phyloP scores from a whole-genome alignment of 2,113 vertebrate species.

The Proterorhinus semilunaris region DNA sequence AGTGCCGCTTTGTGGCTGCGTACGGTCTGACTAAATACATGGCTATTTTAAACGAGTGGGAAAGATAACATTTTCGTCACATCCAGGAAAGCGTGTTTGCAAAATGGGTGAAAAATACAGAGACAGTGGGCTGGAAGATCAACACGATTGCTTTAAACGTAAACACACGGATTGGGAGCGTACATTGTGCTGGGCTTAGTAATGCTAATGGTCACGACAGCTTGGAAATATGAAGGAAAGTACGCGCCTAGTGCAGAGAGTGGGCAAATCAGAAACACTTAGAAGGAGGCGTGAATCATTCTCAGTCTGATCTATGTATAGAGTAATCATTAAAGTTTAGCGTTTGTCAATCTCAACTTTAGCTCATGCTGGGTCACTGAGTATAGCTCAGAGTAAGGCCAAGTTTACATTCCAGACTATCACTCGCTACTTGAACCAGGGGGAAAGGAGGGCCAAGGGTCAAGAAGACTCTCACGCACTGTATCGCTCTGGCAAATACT shows the following conservation, averaged over 20 bases:
- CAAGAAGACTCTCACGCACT: slow-evolving; percentile 60
- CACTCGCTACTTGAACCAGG: slow-evolving; percentile 64
- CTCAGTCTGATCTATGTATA: slow-evolving; percentile 1
- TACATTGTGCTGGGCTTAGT: slow-evolving; percentile 20
- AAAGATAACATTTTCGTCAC: slow-evolving; percentile 52
- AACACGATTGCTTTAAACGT: not conserved
- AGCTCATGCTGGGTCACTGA: not conserved
- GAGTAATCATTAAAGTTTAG: slow-evolving; percentile 2
- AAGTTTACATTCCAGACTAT: slow-evolving; percentile 69
- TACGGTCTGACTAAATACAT: slow-evolving; percentile 34
- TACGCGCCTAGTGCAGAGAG: not conserved
- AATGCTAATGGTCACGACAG: slow-evolving; percentile 17
- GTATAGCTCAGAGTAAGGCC: not conserved
- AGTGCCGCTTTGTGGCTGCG: slow-evolving; percentile 30
- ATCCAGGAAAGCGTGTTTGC: slow-evolving; percentile 42
- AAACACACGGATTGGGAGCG: slow-evolving; percentile 9
- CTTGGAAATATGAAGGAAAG: slow-evolving; percentile 6
- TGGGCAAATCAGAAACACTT: not conserved
- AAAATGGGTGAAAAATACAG: slow-evolving; percentile 17
- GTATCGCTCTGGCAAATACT: slow-evolving; percentile 44
- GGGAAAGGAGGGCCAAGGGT: slow-evolving; percentile 62
- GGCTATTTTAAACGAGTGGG: slow-evolving; percentile 25
- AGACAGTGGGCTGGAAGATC: not conserved
- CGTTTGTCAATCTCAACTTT: not conserved
- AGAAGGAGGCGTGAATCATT: not conserved